phyloP scores from a whole-genome alignment of 2,888 invertebrate genomes.

The Tinea semifulvella region DNA sequence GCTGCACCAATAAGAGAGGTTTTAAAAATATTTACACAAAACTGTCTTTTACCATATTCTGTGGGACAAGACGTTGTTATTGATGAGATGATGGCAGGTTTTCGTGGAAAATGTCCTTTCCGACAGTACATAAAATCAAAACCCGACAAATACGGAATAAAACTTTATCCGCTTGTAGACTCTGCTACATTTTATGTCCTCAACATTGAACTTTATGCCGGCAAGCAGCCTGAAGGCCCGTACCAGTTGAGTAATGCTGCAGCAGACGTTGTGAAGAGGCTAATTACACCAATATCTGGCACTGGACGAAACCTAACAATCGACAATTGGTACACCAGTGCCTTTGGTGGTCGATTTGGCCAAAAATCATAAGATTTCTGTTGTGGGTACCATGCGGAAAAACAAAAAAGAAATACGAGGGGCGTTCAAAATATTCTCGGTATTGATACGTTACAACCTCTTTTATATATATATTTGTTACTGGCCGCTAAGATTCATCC shows the following conservation, averaged over 20 bases:
- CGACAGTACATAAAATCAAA: slow-evolving; percentile 15
- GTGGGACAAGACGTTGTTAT: slow-evolving; percentile 21
- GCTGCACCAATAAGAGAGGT: slow-evolving; percentile 10
- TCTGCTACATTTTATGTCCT: slow-evolving; percentile 17
- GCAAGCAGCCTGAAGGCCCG: slow-evolving; percentile 19
- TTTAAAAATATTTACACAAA: not conserved
- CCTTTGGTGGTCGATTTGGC: slow-evolving; percentile 16
- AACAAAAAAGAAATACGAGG: slow-evolving; percentile 18
- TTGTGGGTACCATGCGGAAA: slow-evolving; percentile 16
- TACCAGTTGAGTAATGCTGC: slow-evolving; percentile 18
- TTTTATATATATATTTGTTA: no score
- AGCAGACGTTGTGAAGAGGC: slow-evolving; percentile 18
- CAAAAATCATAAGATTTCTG: slow-evolving; percentile 15
- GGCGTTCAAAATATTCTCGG: slow-evolving; percentile 3
- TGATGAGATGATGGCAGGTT: slow-evolving; percentile 17
- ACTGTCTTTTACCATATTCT: slow-evolving; percentile 16
- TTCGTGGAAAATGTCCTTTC: slow-evolving; percentile 17
- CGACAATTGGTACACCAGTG: slow-evolving; percentile 20
- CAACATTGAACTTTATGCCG: slow-evolving; percentile 19
- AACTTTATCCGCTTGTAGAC: slow-evolving; percentile 19
- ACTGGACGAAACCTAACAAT: slow-evolving; percentile 18
- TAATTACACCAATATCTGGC: slow-evolving; percentile 16
- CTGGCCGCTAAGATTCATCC: no score
- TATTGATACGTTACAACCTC: slow-evolving; percentile 4
- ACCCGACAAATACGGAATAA: slow-evolving; percentile 17